phyloP scores from a whole-genome alignment of 2,797 vertebrate species.

The Pseudomugil gertrudae region DNA sequence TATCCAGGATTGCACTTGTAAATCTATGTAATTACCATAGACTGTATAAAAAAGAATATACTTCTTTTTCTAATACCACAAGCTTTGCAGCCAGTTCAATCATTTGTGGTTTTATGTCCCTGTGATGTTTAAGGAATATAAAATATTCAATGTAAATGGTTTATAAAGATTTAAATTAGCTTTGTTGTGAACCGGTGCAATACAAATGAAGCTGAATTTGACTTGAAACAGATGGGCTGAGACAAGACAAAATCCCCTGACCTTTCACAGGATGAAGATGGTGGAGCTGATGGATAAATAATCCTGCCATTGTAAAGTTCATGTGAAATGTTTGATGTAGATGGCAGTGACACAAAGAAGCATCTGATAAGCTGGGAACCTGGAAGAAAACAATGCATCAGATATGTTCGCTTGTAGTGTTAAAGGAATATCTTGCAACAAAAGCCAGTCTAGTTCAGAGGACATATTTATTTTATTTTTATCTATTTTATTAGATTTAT shows the following conservation, averaged over 20 bases:
- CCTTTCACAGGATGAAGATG: neutral
- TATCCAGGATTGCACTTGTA: too few relatives aligned
- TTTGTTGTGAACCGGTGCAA: neutral
- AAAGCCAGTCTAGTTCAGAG: neutral
- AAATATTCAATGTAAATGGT: neutral
- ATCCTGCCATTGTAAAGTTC: neutral
- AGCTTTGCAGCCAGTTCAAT: neutral
- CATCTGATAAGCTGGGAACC: neutral
- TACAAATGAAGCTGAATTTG: neutral
- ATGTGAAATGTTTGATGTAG: neutral
- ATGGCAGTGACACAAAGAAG: neutral
- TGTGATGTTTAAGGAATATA: neutral
- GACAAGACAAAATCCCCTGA: neutral
- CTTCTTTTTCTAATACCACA: too few relatives aligned
- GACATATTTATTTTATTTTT: neutral
- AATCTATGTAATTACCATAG: too few relatives aligned
- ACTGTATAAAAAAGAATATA: too few relatives aligned
- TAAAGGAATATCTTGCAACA: too few relatives aligned
- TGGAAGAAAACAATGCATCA: neutral
- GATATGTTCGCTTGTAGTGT: neutral
- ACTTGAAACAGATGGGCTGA: neutral
- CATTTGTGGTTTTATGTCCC: neutral
- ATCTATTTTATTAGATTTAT: neutral
- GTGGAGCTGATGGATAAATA: neutral
- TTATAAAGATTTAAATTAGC: neutral